phyloP scores from a whole-genome alignment of 2,797 vertebrate species.

The Chanos chanos region DNA sequence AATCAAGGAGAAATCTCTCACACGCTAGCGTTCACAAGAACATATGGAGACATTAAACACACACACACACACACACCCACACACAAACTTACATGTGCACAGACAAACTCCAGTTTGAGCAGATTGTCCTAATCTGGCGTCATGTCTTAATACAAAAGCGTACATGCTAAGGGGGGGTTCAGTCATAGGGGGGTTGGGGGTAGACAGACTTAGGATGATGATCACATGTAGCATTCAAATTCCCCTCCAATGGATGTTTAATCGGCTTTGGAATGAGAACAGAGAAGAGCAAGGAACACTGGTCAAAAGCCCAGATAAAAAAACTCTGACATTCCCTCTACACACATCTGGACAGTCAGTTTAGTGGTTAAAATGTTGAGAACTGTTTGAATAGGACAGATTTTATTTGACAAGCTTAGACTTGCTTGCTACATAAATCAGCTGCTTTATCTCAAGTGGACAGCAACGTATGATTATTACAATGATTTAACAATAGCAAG shows the following conservation, averaged over 20 bases:
- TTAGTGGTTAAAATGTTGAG: no score
- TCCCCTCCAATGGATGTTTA: slow-evolving; percentile 46
- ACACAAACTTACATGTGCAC: slow-evolving; percentile 36
- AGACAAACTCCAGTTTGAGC: no score
- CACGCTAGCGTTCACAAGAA: neutral
- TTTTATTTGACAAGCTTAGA: no score
- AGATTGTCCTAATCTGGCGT: slow-evolving; percentile 44
- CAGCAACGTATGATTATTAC: no score
- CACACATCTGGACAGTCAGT: slow-evolving; percentile 24
- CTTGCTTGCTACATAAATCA: no score
- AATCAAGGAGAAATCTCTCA: no score
- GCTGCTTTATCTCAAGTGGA: no score
- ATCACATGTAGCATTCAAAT: slow-evolving; percentile 31
- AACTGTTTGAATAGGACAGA: no score
- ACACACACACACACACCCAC: slow-evolving; percentile 12
- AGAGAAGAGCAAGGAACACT: slow-evolving; percentile 19
- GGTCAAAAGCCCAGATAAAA: slow-evolving; percentile 34
- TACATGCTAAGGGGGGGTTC: slow-evolving; percentile 25
- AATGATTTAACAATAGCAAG: neutral
- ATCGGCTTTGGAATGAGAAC: slow-evolving; percentile 53
- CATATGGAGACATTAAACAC: slow-evolving; percentile 7
- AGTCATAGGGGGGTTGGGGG: no score
- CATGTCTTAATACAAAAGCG: slow-evolving; percentile 51
- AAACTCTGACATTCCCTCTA: slow-evolving; percentile 32
- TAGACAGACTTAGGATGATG: no score